phyloP scores from a whole-genome alignment of 2,113 vertebrate genomes.

The Nothobranchius furzeri region DNA sequence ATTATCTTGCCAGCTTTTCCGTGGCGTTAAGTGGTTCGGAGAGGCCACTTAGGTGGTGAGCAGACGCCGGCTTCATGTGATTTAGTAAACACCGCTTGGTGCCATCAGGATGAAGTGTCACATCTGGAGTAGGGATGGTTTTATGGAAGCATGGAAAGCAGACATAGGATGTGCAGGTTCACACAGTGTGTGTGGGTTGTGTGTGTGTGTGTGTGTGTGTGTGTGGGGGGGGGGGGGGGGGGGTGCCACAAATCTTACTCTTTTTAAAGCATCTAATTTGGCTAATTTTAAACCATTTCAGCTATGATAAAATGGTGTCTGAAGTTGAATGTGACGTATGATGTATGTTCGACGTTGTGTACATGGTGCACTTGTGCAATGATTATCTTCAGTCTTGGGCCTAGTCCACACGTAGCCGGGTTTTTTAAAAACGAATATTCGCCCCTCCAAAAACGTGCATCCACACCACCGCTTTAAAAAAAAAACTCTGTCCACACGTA shows the following conservation, averaged over 20 bases:
- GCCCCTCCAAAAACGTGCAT: too few species aligned
- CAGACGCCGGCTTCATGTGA: constrained; percentile 48
- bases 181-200: background rate
- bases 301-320: too few species aligned
- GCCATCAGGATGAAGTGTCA: constrained; percentile 46
- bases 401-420: too few species aligned
- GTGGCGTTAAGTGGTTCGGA: constrained; percentile 47
- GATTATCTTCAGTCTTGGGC: constrained; percentile 12
- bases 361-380: background rate
- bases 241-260: too few species aligned
- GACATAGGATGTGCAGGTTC: constrained; percentile 4
- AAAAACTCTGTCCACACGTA: too few species aligned
- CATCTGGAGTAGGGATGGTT: constrained; percentile 36
- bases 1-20: constrained; percentile 60
- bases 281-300: background rate
- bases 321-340: background rate
- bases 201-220: background rate
- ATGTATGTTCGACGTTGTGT: too few species aligned
- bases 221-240: too few species aligned
- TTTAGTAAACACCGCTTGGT: constrained; percentile 54
- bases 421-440: too few species aligned
- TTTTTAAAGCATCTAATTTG: too few species aligned
- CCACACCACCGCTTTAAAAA: too few species aligned
- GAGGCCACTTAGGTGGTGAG: constrained; percentile 42
- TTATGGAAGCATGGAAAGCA: constrained; percentile 9